Evolutionary conservation across 2,797 vertebrate species (phyloP).

Genomic region (Trachurus trachurus): DNA sequence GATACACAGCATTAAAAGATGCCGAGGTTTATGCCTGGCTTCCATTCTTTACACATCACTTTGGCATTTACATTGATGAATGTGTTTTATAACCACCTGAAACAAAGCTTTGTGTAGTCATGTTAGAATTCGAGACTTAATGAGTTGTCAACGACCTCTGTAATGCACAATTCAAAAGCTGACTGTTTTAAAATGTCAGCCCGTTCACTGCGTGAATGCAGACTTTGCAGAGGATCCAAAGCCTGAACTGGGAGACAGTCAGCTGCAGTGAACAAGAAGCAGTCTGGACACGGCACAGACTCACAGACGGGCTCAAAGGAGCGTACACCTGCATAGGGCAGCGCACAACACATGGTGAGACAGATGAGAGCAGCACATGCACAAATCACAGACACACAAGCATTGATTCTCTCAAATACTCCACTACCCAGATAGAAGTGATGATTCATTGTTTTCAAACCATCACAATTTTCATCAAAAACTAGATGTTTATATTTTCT

Average conservation of each 20-base stretch:
- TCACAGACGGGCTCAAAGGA: not conserved
- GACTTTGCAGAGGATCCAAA: constrained; percentile 8
- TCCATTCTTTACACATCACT: not conserved
- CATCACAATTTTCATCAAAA: not conserved
- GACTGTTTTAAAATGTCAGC: not conserved
- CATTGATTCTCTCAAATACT: not conserved
- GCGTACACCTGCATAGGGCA: not conserved
- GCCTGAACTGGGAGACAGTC: not conserved
- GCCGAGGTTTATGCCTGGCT: not conserved
- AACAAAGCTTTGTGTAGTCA: not conserved
- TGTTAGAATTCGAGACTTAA: not conserved
- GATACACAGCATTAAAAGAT: not conserved
- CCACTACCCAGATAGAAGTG: no score
- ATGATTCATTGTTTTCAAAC: no score
- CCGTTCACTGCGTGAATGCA: not conserved
- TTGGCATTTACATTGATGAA: not conserved
- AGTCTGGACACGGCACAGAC: constrained; percentile 13
- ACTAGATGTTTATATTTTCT: not conserved
- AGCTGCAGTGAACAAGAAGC: not conserved
- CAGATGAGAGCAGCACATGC: not conserved
- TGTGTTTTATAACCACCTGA: not conserved
- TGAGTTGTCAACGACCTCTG: not conserved
- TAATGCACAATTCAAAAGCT: not conserved
- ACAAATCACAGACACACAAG: not conserved
- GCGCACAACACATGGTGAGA: not conserved